Conservation (phyloP, 2,888 invertebrate genomes). For the Sarcophaga rosellei region DNA sequence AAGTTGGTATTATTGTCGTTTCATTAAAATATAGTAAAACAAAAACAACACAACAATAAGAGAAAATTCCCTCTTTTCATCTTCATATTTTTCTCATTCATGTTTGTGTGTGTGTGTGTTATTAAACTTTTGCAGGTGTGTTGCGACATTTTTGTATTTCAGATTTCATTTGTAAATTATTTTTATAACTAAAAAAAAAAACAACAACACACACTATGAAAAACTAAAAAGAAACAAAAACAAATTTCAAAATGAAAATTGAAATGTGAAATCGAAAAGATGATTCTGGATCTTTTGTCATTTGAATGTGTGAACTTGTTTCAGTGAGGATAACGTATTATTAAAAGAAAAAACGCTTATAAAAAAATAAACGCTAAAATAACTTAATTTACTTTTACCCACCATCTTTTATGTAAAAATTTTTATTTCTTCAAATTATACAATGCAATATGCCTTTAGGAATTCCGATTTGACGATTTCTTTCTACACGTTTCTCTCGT, state of each 20-base stretch:
- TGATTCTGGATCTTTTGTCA: slow-evolving; percentile 42
- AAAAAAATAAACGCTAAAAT: too few relatives aligned
- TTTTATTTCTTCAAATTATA: too few relatives aligned
- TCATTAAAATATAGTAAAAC: too few relatives aligned
- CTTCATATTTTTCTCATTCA: background rate
- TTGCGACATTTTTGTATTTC: slow-evolving; percentile 2
- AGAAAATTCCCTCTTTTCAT: background rate
- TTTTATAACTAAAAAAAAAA: background rate
- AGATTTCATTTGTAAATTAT: background rate
- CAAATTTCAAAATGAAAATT: background rate
- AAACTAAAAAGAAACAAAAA: slow-evolving; percentile 11
- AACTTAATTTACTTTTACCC: too few relatives aligned
- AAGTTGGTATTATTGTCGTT: background rate
- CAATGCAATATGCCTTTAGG: too few relatives aligned
- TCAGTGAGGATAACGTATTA: too few relatives aligned
- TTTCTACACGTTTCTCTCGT: too few relatives aligned
- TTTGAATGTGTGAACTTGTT: slow-evolving; percentile 6
- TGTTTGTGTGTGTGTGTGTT: background rate
- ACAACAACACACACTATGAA: slow-evolving; percentile 4
- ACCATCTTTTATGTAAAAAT: too few relatives aligned
- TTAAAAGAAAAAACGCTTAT: too few relatives aligned
- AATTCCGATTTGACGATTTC: too few relatives aligned
- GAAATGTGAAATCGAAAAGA: slow-evolving; percentile 11
- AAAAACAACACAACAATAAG: too few relatives aligned
- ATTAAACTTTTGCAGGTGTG: slow-evolving; percentile 46